These are phyloP conservation scores for Neodontobutis hainanensis DNA, from an alignment of 2,113 vertebrate species.

Conservation along the genomic window DNA sequence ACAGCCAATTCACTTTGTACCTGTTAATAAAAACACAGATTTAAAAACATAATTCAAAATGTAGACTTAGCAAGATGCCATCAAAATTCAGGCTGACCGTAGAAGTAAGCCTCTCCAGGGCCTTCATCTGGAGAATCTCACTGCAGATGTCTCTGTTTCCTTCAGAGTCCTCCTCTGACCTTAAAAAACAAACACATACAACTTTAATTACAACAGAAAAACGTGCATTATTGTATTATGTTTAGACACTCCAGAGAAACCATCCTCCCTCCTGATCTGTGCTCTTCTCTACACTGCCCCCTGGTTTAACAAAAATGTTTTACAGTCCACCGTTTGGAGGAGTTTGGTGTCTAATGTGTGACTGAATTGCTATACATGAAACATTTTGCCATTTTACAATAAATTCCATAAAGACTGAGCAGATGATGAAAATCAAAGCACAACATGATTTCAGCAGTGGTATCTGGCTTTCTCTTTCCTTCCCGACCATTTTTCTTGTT, in stretches of 20 bases:
- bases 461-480: not conserved
- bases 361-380: too few species aligned
- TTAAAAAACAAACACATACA: conserved; percentile 48
- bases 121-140: conserved; percentile 89
- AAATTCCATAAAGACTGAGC: too few species aligned
- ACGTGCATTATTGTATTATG: conserved; percentile 2
- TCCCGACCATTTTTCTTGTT: conserved; percentile 15
- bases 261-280: conserved; percentile 4
- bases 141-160: conserved; percentile 88
- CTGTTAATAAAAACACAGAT: conserved; percentile 63
- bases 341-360: too few species aligned
- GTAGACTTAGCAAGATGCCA: too few species aligned
- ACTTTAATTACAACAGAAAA: conserved; percentile 12
- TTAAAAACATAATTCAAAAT: not conserved
- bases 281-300: conserved; percentile 47
- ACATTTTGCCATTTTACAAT: too few species aligned
- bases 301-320: conserved; percentile 42
- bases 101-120: conserved; percentile 90
- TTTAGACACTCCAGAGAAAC: conserved; percentile 10
- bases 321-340: conserved; percentile 6
- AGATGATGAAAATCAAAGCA: not conserved
- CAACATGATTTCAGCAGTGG: not conserved
- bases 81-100: conserved; percentile 70
- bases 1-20: conserved; percentile 94
- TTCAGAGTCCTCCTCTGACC: conserved; percentile 88